Evolutionary conservation across 2,888 invertebrate genomes (phyloP).

Genomic region (Mythimna impura): DNA sequence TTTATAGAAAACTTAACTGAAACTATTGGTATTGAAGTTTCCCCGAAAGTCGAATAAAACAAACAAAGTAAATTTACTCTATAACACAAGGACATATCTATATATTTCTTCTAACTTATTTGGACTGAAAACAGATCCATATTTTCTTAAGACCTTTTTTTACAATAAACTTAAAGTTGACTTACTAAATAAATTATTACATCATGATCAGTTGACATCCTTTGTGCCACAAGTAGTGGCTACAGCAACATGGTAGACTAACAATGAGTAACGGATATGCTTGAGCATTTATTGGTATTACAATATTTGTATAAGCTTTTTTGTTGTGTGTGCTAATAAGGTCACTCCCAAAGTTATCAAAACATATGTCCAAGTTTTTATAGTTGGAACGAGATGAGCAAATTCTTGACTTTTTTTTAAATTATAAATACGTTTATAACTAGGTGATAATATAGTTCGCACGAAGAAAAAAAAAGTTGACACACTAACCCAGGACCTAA

Average conservation of each 20-base stretch:
- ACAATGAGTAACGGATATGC: conserved; percentile 29
- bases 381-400: conserved; percentile 2
- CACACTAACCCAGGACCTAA: neutral
- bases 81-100: neutral
- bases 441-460: no score
- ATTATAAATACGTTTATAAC: neutral
- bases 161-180: conserved; percentile 5
- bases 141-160: conserved; percentile 5
- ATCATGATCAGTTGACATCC: conserved; percentile 33
- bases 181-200: conserved; percentile 32
- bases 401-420: neutral
- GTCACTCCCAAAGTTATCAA: conserved; percentile 40
- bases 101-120: conserved; percentile 19
- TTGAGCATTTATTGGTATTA: conserved; percentile 22
- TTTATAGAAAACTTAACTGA: neutral
- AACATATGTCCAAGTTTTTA: conserved; percentile 7
- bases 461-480: neutral
- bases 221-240: conserved; percentile 18
- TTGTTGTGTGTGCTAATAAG: conserved; percentile 33
- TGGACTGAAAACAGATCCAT: neutral
- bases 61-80: neutral
- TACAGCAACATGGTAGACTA: conserved; percentile 30
- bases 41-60: no score
- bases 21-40: neutral
- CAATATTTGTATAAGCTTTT: conserved; percentile 39